Conservation (phyloP, 92 coral and sea anemone genomes). For the Porites lobata region DNA sequence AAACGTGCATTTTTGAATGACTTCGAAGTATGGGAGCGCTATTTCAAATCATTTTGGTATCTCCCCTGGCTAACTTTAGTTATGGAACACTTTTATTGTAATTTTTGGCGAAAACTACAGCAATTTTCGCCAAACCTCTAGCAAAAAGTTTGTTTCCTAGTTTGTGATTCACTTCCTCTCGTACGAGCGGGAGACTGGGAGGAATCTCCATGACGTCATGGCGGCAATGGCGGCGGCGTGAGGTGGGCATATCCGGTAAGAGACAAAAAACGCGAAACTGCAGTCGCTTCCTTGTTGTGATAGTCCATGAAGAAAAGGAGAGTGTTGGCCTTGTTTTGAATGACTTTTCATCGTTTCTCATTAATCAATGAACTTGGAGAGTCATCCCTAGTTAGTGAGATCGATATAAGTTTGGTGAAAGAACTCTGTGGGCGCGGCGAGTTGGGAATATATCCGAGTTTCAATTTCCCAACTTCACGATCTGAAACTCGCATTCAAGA, state of each 20-base stretch:
- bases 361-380: not conserved
- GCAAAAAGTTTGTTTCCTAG: not conserved
- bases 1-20: not conserved
- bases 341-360: not conserved
- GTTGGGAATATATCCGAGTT: conserved; percentile 14
- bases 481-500: not conserved
- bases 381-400: not conserved
- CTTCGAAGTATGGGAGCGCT: not conserved
- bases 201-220: conserved; percentile 64
- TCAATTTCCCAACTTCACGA: conserved; percentile 4
- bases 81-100: no score
- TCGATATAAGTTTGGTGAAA: not conserved
- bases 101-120: no score
- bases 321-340: conserved; percentile 5
- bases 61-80: no score
- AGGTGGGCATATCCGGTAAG: conserved; percentile 84
- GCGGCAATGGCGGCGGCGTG: conserved; percentile 85
- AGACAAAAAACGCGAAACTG: not conserved
- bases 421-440: conserved; percentile 43
- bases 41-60: not conserved
- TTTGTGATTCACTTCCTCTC: not conserved
- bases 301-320: conserved; percentile 12
- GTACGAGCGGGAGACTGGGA: conserved; percentile 53
- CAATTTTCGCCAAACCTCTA: no score
- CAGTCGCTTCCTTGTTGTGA: conserved; percentile 29